Base-by-base conservation (phyloP, 2,888 invertebrate species). In the Meganola albula region DNA sequence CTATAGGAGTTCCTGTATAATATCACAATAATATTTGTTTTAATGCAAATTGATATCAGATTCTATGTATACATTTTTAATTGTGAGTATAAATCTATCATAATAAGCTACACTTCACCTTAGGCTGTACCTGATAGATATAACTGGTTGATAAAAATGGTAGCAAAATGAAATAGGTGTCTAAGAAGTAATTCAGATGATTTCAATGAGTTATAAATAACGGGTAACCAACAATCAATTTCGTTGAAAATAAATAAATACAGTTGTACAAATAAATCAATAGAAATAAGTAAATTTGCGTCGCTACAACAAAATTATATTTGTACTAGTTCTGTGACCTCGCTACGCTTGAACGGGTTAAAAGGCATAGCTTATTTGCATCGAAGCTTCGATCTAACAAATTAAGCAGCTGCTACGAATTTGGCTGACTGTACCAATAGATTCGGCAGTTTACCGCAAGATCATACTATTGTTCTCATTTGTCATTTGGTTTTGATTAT, bases 311-410 rank as follows among this genome's bases (percentile, higher is more conserved):
- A 49, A 60, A 67, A 72, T 70, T 60, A 67, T 68, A 63, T 73
- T 76, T 78, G 77, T 74, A 76, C 78, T 78, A 70, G 80, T 74
- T 82, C 70, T 74, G 72, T 73, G 82, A 76, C 83, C 80, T 68
- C 74, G 78, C 79, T 73, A 79, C 78, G 83, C 68, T 74, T 70
- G 64, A 74, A 61, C 61, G 72, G 59, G 53, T 63, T 72, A 76
- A 75, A 68, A 63, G 63, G 64, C 74, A 66, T 74, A 58, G 53
- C 63, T 66, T 72, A 74, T 72, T 71, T 55, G 64, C 48, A 56
- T 62, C 60, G 52, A 60, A 58, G 53, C 58, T 61, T 50, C 45
- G 51, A 63, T 58, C 53, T 55, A 59, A 59, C 42, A 44, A 63
- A 60, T 61, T 46, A 31, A 42, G 43, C 58, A 66, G 63, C 61